Evolutionary conservation across 2,113 vertebrate genomes (phyloP).

Genomic region (Rhadina sibilatrix): DNA sequence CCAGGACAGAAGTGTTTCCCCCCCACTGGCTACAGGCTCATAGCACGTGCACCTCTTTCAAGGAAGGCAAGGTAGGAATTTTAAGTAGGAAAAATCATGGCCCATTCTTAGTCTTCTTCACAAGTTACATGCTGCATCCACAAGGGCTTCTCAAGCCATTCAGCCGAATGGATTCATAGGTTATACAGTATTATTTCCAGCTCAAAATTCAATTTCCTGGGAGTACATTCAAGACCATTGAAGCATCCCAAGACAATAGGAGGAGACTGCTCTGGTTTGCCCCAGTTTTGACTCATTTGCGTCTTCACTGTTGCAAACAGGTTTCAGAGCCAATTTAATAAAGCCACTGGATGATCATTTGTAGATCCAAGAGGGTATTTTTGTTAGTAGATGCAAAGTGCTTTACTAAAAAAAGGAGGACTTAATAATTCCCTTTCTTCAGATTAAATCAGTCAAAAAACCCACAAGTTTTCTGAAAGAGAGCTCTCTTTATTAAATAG

Average conservation of each 20-base stretch:
- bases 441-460: neutral
- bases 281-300: neutral
- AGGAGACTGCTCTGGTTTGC: neutral
- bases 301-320: neutral
- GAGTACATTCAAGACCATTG: neutral
- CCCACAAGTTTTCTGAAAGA: neutral
- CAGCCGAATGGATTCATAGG: neutral
- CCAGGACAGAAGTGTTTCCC: neutral
- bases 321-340: neutral
- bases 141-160: neutral
- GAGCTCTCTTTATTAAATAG: neutral
- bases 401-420: neutral
- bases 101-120: neutral
- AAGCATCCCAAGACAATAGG: neutral
- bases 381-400: neutral
- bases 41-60: rapidly evolving
- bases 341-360: neutral
- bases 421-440: neutral
- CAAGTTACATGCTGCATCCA: neutral
- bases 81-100: neutral
- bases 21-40: neutral
- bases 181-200: neutral
- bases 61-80: neutral
- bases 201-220: neutral
- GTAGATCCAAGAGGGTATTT: neutral